Conservation (phyloP, 1,140 invertebrate genomes). For the Procambarus clarkii region DNA sequence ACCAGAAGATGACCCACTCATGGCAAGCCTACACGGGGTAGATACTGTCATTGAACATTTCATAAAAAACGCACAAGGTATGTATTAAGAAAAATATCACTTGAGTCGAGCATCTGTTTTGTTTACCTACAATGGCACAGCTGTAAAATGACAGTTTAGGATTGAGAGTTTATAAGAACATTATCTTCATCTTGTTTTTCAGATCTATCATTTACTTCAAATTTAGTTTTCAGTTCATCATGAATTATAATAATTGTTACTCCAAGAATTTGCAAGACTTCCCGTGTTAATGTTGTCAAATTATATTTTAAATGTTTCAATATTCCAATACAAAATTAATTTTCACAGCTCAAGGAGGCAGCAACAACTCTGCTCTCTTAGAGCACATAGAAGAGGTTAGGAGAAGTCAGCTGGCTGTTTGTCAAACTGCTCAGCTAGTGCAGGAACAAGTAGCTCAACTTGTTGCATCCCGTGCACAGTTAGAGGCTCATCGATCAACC, state of each 20-base stretch:
- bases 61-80: slow-evolving; percentile 65
- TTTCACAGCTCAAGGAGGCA: slow-evolving; percentile 60
- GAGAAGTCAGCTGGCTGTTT: slow-evolving; percentile 67
- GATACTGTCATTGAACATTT: slow-evolving; percentile 64
- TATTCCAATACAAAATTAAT: not conserved
- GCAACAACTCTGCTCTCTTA: slow-evolving; percentile 53
- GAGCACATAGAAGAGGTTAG: slow-evolving; percentile 69
- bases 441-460: slow-evolving; percentile 71
- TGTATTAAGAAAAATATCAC: not conserved
- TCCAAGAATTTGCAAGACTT: too few relatives aligned
- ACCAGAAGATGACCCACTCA: slow-evolving; percentile 54
- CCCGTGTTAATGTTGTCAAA: too few relatives aligned
- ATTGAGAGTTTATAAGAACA: too few relatives aligned
- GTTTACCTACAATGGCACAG: too few relatives aligned
- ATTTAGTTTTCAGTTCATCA: too few relatives aligned
- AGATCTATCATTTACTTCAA: too few relatives aligned
- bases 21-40: slow-evolving; percentile 48
- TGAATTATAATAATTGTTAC: too few relatives aligned
- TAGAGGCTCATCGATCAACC: slow-evolving; percentile 64
- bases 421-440: slow-evolving; percentile 70
- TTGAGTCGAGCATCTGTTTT: too few relatives aligned
- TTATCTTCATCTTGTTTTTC: too few relatives aligned
- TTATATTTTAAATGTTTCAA: not conserved
- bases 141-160: too few relatives aligned
- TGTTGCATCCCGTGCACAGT: slow-evolving; percentile 65